These are phyloP conservation scores for Athrips mouffetella DNA, from an alignment of 2,888 invertebrate genomes.

Conservation along the genomic window DNA sequence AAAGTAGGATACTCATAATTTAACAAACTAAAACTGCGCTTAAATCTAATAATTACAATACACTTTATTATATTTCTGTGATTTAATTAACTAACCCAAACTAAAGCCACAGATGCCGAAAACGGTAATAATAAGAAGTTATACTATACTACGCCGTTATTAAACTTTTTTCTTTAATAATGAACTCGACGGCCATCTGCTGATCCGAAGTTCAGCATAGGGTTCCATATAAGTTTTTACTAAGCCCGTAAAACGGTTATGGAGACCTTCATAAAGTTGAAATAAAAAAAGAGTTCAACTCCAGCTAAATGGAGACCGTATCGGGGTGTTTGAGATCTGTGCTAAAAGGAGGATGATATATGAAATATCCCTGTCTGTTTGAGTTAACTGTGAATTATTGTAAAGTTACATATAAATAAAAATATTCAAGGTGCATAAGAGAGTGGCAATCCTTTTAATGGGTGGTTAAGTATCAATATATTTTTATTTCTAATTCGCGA, in stretches of 20 bases:
- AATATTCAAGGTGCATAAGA: no score
- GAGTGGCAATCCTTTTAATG: no score
- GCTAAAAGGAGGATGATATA: no score
- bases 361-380: no score
- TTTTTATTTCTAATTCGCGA: no score
- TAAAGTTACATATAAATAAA: no score
- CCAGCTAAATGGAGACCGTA: no score
- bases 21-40: not conserved
- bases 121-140: not conserved
- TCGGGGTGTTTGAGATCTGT: no score
- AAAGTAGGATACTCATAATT: not conserved
- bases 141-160: not conserved
- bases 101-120: slow-evolving; percentile 14
- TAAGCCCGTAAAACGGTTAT: not conserved
- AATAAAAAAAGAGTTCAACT: not conserved
- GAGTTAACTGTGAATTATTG: no score
- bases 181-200: slow-evolving; percentile 1
- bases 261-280: not conserved
- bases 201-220: not conserved
- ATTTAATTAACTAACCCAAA: not conserved
- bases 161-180: slow-evolving; percentile 3
- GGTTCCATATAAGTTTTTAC: not conserved
- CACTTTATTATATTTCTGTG: no score
- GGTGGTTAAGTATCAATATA: no score
- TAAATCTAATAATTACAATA: no score